phyloP scores from a whole-genome alignment of 2,113 vertebrate species.

The Thalassoma bifasciatum region DNA sequence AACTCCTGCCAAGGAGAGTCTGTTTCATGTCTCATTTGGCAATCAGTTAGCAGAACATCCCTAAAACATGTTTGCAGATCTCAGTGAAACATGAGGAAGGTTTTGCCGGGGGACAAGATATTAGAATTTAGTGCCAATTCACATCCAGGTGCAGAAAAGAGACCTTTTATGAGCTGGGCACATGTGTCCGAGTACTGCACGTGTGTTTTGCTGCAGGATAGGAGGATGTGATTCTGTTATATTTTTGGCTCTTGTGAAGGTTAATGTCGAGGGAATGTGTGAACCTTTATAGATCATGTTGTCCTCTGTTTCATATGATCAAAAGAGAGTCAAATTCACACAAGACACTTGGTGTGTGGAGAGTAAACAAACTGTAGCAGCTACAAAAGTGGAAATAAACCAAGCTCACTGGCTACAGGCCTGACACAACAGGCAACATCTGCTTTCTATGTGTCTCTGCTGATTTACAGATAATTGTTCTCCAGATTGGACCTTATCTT shows the following conservation, averaged over 20 bases:
- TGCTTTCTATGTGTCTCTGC: slow-evolving; percentile 40
- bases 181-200: neutral
- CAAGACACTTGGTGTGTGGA: slow-evolving; percentile 18
- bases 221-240: neutral
- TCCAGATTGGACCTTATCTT: slow-evolving; percentile 18
- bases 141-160: slow-evolving; percentile 7
- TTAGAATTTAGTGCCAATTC: neutral
- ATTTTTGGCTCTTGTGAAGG: neutral
- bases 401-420: slow-evolving; percentile 2
- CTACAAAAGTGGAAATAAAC: slow-evolving; percentile 33
- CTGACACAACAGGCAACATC: slow-evolving; percentile 47
- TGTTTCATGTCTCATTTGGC: slow-evolving; percentile 23
- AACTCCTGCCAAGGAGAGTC: neutral
- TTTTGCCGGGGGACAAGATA: neutral
- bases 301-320: neutral
- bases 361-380: slow-evolving; percentile 27
- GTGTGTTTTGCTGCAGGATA: slow-evolving; percentile 10
- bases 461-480: slow-evolving; percentile 33
- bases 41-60: neutral
- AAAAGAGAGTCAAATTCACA: slow-evolving; percentile 5
- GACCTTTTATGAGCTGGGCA: slow-evolving; percentile 1
- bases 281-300: neutral
- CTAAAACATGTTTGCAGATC: neutral
- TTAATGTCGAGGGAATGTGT: neutral
- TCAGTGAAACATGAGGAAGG: neutral